phyloP scores from a whole-genome alignment of 2,888 invertebrate species.

The Malacosoma neustria region DNA sequence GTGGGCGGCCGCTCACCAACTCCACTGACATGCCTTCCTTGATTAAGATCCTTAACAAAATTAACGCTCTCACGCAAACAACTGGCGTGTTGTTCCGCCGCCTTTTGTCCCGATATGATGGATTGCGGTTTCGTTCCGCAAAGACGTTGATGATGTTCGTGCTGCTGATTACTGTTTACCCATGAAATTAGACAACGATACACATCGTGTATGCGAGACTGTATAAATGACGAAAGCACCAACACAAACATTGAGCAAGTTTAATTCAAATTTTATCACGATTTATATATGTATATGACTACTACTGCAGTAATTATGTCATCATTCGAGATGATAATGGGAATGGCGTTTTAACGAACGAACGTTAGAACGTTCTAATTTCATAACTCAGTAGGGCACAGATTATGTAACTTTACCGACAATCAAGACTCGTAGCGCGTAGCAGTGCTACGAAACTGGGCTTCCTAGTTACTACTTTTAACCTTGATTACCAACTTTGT shows the following conservation, averaged over 20 bases:
- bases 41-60: slow-evolving; percentile 72
- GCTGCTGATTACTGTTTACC: slow-evolving; percentile 62
- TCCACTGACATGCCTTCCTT: slow-evolving; percentile 58
- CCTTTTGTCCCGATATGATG: slow-evolving; percentile 70
- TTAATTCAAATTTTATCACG: slow-evolving; percentile 51
- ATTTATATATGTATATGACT: slow-evolving; percentile 44
- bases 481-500: background rate
- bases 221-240: slow-evolving; percentile 2
- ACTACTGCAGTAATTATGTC: slow-evolving; percentile 15
- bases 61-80: slow-evolving; percentile 68
- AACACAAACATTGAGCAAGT: slow-evolving; percentile 16
- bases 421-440: background rate
- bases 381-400: background rate
- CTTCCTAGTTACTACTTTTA: background rate
- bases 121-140: slow-evolving; percentile 61
- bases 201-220: slow-evolving; percentile 25
- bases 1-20: slow-evolving; percentile 51
- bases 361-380: too few species aligned
- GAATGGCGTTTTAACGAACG: background rate
- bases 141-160: slow-evolving; percentile 61
- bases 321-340: background rate
- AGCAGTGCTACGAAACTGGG: background rate
- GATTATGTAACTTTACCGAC: background rate
- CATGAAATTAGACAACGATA: slow-evolving; percentile 46
- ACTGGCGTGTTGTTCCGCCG: slow-evolving; percentile 48